A percentile compares a stretch with the other conserved stretches of the same genome.
These are phyloP conservation scores for Raja brachyura DNA, from an alignment of 2,113 vertebrate genomes.

Conservation along the genomic window DNA sequence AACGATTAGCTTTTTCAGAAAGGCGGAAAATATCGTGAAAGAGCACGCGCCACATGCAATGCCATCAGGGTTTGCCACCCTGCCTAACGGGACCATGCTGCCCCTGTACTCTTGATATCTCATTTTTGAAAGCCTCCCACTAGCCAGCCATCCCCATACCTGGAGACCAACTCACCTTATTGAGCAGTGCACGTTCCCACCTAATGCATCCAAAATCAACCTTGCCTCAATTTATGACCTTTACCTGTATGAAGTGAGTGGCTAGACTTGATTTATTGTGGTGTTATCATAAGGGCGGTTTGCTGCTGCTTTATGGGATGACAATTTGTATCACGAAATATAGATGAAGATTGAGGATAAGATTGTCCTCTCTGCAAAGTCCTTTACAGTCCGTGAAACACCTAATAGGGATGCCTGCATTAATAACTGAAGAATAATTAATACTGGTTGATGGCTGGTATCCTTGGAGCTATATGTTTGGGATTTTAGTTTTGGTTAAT, in stretches of 20 bases:
- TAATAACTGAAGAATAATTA: background rate
- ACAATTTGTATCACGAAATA: background rate
- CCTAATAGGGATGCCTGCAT: background rate
- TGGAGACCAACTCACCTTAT: too few relatives aligned
- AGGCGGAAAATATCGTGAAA: too few relatives aligned
- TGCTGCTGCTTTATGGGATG: background rate
- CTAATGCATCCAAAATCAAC: too few relatives aligned
- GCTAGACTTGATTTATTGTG: background rate
- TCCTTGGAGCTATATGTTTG: background rate
- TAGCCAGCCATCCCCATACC: too few relatives aligned
- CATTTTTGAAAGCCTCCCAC: too few relatives aligned
- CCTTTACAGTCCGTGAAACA: background rate
- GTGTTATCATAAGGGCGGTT: background rate
- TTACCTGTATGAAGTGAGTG: background rate
- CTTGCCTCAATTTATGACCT: too few relatives aligned
- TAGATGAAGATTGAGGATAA: background rate
- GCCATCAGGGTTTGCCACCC: too few relatives aligned
- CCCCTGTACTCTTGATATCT: too few relatives aligned
- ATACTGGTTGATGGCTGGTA: background rate
- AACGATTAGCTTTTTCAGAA: too few relatives aligned
- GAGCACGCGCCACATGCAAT: too few relatives aligned
- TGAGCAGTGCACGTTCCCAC: too few relatives aligned
- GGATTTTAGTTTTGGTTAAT: background rate
- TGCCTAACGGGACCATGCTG: too few relatives aligned
- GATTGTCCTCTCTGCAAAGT: background rate